Evolutionary conservation across 2,888 invertebrate species (phyloP), one percentile per base, ranked within the genome.

Genomic region (Calephelis perditalis): DNA sequence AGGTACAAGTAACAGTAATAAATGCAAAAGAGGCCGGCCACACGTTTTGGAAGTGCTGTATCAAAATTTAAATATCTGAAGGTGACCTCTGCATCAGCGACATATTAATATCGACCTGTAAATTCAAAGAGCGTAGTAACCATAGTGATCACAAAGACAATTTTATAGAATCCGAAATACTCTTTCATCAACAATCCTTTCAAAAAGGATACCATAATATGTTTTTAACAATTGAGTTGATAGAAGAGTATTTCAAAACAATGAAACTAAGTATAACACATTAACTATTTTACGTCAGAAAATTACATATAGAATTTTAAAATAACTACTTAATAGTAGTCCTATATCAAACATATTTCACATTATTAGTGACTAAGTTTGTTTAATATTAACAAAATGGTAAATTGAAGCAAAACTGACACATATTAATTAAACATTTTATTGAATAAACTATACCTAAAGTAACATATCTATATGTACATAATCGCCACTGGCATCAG

Each of bases 41-140:
- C 52, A 74, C 76, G 79, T 76, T 75, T 76, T 72, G 75, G 77
- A 78, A 77, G 78, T 76, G 79, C 76, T 70, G 84, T 81, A 81
- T 81, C 78, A 80, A 87, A 84, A 84, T 73, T 72, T 80, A 81
- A 76, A 83, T 76, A 74, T 80, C 79, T 81, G 83, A 75, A 79
- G 84, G 69, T 73, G 82, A 75, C 74, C 74, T 80, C 86, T 80
- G 83, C 89, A 71, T 79, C 87, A 77, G 82, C 79, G 71, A 78
- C 84, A 84, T 84, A 86, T 82, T 91, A 91, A 89, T 87, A 91
- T 82, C 91, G 91, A 91, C 91, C 91, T 91, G 91, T 77, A 91
- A 91, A 88, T 81, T 86, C 86, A 91, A 91, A 91, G 78, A 90
- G 75, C 77, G 75, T 75, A 76, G 78, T 89, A 79, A 89, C 88